Base-by-base conservation (phyloP, 2,888 invertebrate genomes). In the Himalopsyche kuldschensis region DNA sequence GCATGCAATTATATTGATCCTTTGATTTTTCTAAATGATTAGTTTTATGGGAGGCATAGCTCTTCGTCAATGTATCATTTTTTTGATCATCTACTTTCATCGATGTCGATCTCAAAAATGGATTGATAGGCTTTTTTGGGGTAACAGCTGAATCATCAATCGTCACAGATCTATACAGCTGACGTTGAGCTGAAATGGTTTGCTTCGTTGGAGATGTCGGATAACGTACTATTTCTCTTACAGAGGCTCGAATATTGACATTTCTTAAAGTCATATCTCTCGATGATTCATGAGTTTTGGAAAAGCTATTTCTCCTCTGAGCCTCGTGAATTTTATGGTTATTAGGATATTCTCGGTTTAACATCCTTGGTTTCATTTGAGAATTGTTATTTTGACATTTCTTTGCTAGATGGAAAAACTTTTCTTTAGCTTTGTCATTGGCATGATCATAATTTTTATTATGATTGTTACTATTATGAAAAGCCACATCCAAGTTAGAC, bases 1-100 rank as follows among this genome's bases (percentile, higher is more conserved):
- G 92, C 3, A 90, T 89, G 0, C 90, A 90, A 4, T 90, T 89
- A 87, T 91, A 92, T 86, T 91, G 89, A 78, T 91, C 87, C 87
- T 90, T 92, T 3, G 91, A 90, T 85, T 91, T 89, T 82, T 90
- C 91, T 0, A 89, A 55, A 30, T 82, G 82, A 46, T 41, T 78
- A 10, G 79, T 55, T 79, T 48, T 75, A 30, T 78, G 27, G 2
- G 41, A 20, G 35, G 31, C 17, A 17, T 15, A 24, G 46, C 81
- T 15, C 47, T 31, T 20, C 27, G 27, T 46, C 4, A 82, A 8
- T 11, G 48, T 75, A 32, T 84, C 82, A 76, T 35, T 63, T 55
- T 85, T 85, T 35, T 86, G 81, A 78, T 84, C 84, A 80, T 86
- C 86, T 47, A 85, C 84, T 79, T 85, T 86, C 80, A 86, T 85